Percentiles rank a stretch among this genome's conserved stretches.
Conservation (phyloP, 2,888 invertebrate genomes). For the Pterostichus madidus region DNA sequence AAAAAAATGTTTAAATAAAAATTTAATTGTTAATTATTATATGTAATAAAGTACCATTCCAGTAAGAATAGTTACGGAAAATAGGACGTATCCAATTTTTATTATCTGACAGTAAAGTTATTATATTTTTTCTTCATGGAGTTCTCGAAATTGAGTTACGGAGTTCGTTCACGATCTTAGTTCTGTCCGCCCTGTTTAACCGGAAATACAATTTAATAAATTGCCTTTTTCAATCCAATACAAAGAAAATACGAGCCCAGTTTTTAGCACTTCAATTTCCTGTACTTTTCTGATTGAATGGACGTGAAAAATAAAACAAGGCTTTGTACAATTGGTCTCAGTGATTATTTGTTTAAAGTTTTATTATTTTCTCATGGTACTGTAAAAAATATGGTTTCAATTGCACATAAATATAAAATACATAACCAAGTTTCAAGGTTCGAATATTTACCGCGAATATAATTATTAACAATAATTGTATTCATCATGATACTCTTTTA, state of each 20-base stretch:
- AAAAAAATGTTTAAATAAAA: too few species aligned
- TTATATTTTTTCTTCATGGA: neutral
- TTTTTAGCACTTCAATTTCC: slow-evolving; percentile 18
- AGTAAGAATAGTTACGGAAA: too few species aligned
- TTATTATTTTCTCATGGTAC: too few species aligned
- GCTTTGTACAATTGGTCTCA: too few species aligned
- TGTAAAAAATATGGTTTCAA: too few species aligned
- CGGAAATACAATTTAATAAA: slow-evolving; percentile 14
- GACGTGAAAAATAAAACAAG: too few species aligned
- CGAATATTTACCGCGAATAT: neutral
- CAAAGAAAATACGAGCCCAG: slow-evolving; percentile 1
- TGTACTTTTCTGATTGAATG: slow-evolving; percentile 13
- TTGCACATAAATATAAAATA: neutral
- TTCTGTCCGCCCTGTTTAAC: neutral
- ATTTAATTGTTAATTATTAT: too few species aligned
- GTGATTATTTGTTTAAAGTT: too few species aligned
- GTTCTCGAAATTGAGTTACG: neutral
- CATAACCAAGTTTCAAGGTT: neutral
- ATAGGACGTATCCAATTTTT: too few species aligned
- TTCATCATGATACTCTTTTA: neutral
- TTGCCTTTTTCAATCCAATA: neutral
- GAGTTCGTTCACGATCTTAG: neutral
- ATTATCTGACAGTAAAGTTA: too few species aligned
- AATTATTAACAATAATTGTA: neutral
- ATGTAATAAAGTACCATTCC: too few species aligned